A percentile compares a stretch with the other conserved stretches of the same genome.
Conservation (phyloP, 2,797 vertebrate genomes). For the Galaxias olidus region DNA sequence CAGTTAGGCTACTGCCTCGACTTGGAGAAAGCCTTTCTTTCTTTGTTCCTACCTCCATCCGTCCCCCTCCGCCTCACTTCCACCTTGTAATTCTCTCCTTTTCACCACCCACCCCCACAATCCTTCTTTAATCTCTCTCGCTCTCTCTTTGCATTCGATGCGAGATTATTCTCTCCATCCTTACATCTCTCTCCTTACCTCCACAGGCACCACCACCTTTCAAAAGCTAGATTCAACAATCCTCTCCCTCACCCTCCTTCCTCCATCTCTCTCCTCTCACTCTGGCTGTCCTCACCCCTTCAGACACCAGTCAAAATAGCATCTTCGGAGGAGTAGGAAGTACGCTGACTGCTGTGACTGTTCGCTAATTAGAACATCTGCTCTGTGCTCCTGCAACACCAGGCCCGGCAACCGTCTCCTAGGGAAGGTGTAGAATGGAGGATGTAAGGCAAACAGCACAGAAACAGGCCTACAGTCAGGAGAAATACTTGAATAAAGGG, state of each 20-base stretch:
- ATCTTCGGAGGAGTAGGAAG: not conserved
- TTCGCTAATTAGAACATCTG: slow-evolving; percentile 42
- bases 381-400: slow-evolving; percentile 13
- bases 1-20: too few species aligned
- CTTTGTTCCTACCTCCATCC: too few species aligned
- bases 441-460: too few species aligned
- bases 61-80: too few species aligned
- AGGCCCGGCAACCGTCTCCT: slow-evolving; percentile 3
- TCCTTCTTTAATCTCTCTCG: not conserved
- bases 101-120: not conserved
- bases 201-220: too few species aligned
- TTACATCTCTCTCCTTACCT: not conserved
- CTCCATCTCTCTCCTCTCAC: not conserved
- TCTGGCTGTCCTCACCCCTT: not conserved
- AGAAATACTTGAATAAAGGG: too few species aligned
- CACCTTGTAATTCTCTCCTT: not conserved
- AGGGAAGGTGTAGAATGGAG: not conserved
- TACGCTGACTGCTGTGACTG: slow-evolving; percentile 1
- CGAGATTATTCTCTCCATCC: not conserved
- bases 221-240: too few species aligned
- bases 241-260: not conserved
- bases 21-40: too few species aligned
- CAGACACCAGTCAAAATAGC: slow-evolving; percentile 1
- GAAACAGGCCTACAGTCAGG: too few species aligned
- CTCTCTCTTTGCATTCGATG: not conserved